Conservation (phyloP, 2,888 invertebrate species). For the Epiperipatus broadwayi region DNA sequence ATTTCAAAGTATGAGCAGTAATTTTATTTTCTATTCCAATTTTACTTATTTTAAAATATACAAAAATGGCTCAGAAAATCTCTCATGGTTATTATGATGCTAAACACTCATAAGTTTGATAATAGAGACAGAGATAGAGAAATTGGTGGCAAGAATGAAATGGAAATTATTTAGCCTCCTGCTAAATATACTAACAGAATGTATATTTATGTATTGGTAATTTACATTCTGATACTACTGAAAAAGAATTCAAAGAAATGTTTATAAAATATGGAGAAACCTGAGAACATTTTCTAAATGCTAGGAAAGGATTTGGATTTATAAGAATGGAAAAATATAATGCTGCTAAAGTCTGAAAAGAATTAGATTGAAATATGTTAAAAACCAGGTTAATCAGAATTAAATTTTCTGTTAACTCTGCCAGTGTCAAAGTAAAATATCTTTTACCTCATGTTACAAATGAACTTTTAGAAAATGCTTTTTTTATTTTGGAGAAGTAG, state of each 20-base stretch:
- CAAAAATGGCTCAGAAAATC: no score
- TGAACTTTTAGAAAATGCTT: conserved; percentile 27
- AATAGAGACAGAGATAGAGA: no score
- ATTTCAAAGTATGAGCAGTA: no score
- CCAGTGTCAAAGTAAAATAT: conserved; percentile 27
- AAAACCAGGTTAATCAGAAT: conserved; percentile 26
- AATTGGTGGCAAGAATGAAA: no score
- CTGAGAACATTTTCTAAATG: conserved; percentile 27
- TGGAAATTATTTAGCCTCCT: no score
- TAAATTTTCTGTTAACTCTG: conserved; percentile 28
- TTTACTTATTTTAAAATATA: no score
- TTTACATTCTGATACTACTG: conserved; percentile 25
- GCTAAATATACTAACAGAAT: no score
- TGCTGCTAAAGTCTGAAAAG: conserved; percentile 23
- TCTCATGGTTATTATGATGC: no score
- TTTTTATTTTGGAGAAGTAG: conserved; percentile 28
- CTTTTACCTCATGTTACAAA: conserved; percentile 28
- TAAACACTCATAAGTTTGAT: no score
- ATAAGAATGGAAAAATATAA: conserved; percentile 24
- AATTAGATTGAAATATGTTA: conserved; percentile 25
- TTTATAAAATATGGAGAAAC: conserved; percentile 27
- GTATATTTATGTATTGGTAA: conserved; percentile 29
- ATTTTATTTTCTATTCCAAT: no score
- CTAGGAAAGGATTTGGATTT: conserved; percentile 27
- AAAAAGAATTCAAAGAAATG: conserved; percentile 27